Conservation (phyloP, 2,888 invertebrate species). For the Dryadula phaetusa region DNA sequence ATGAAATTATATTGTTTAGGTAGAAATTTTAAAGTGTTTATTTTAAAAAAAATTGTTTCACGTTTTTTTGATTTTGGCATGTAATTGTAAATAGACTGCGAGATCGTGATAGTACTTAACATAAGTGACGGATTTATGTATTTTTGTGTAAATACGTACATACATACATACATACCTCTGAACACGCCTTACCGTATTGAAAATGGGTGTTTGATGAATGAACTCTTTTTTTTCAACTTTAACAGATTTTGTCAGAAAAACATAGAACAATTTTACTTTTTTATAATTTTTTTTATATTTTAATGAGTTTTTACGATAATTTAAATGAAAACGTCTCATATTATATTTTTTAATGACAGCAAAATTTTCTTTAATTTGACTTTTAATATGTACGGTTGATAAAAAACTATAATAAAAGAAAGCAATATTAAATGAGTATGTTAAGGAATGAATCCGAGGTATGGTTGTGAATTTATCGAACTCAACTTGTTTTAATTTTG, state of each 20-base stretch:
- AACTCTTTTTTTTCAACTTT: neutral
- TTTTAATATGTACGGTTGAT: neutral
- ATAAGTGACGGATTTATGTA: constrained; percentile 53
- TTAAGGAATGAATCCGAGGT: constrained; percentile 16
- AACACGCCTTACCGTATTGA: constrained; percentile 34
- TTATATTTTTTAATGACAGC: neutral
- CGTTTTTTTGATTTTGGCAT: constrained; percentile 46
- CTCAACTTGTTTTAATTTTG: neutral
- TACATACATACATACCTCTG: constrained; percentile 33
- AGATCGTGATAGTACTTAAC: constrained; percentile 78
- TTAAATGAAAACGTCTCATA: neutral
- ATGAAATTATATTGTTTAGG: constrained; percentile 41
- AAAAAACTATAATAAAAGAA: neutral
- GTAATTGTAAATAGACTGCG: constrained; percentile 58
- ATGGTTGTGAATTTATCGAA: constrained; percentile 25
- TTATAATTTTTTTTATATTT: no score
- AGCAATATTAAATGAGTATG: constrained; percentile 19
- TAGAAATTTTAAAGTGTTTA: constrained; percentile 32
- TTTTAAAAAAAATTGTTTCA: constrained; percentile 38
- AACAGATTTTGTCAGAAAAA: neutral
- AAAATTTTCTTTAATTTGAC: neutral
- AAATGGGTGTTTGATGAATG: neutral
- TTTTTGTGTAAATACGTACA: constrained; percentile 32
- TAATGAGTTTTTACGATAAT: no score
- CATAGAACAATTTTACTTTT: neutral